phyloP scores from a whole-genome alignment of 2,888 invertebrate species.

The Trisateles emortualis region DNA sequence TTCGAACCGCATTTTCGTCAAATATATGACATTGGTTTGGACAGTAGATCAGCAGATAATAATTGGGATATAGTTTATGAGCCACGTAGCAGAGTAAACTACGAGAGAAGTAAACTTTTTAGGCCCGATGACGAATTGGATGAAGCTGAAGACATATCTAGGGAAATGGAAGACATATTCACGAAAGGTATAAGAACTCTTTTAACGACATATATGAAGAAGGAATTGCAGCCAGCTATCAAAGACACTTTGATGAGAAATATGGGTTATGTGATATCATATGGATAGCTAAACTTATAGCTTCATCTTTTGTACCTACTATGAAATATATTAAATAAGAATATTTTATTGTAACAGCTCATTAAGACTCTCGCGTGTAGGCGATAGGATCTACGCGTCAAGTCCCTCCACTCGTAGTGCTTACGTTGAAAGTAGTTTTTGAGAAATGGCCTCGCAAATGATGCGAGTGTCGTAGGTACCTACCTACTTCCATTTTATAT shows the following conservation, averaged over 20 bases:
- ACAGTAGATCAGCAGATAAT: conserved; percentile 64
- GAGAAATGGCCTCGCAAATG: no score
- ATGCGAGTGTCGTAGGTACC: no score
- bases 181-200: conserved; percentile 93
- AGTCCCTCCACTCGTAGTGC: no score
- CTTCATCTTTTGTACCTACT: neutral
- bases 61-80: conserved; percentile 75
- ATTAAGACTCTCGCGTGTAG: no score
- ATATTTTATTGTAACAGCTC: no score
- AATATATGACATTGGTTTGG: conserved; percentile 53
- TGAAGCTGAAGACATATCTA: conserved; percentile 89
- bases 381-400: no score
- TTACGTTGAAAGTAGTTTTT: no score
- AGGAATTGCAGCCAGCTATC: conserved; percentile 93
- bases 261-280: conserved; percentile 95
- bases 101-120: conserved; percentile 81
- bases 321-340: no score
- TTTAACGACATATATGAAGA: conserved; percentile 94
- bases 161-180: conserved; percentile 95
- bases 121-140: conserved; percentile 85
- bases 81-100: conserved; percentile 69
- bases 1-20: conserved; percentile 70
- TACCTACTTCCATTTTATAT: no score
- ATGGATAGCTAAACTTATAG: conserved; percentile 84
- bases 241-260: conserved; percentile 95